Percentiles rank a stretch among this genome's conserved stretches.
Evolutionary conservation across 2,113 vertebrate genomes (phyloP).

Genomic region (Saguinus midas): DNA sequence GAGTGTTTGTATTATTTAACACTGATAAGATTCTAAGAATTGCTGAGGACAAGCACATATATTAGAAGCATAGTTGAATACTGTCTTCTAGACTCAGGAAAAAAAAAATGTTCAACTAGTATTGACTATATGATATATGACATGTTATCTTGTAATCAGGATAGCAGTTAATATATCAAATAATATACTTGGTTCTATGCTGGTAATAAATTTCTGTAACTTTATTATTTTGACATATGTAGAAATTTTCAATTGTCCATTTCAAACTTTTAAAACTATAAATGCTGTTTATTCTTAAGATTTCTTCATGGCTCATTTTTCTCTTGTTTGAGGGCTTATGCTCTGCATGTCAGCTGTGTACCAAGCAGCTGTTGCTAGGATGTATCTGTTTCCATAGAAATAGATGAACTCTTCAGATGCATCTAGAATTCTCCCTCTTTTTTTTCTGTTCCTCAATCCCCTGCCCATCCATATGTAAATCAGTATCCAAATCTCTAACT

Average conservation of each 20-base stretch:
- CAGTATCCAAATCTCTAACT: not conserved
- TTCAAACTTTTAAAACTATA: constrained; percentile 47
- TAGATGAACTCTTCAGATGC: constrained; percentile 65
- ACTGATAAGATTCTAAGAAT: not conserved
- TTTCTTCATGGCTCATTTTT: constrained; percentile 59
- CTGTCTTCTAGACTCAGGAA: not conserved
- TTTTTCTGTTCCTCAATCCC: not conserved
- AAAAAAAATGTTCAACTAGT: not conserved
- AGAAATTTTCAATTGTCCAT: constrained; percentile 1
- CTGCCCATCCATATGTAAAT: constrained; percentile 28
- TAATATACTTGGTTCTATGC: not conserved
- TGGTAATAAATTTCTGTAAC: not conserved
- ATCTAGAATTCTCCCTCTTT: constrained; percentile 51
- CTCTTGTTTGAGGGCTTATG: constrained; percentile 55
- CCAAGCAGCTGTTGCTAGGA: constrained; percentile 76
- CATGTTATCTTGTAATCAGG: not conserved
- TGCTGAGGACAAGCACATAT: not conserved
- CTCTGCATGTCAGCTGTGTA: constrained; percentile 28
- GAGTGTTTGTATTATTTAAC: not conserved
- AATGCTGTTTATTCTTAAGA: constrained; percentile 27
- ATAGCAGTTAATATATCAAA: not conserved
- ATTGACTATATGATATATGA: not conserved
- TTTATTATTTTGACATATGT: not conserved
- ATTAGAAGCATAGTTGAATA: not conserved
- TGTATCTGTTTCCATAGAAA: constrained; percentile 75